These are phyloP conservation scores for Montipora cactus DNA, from an alignment of 64 coral and sea anemone species.

Conservation along the genomic window DNA sequence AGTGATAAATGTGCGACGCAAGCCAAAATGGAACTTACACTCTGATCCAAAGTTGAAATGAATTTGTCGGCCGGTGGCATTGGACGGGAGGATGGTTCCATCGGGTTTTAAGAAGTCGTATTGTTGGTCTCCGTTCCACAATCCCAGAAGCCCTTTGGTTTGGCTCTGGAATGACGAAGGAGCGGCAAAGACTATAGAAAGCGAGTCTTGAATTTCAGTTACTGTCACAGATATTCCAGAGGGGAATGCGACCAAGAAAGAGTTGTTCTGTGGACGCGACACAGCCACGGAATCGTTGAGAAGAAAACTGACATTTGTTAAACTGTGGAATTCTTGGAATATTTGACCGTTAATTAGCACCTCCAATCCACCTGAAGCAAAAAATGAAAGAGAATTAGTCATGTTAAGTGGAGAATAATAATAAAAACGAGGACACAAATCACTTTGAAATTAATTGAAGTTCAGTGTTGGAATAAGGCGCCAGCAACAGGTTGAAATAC, in stretches of 20 bases:
- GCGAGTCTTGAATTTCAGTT: slow-evolving; percentile 33
- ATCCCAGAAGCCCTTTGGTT: slow-evolving; percentile 69
- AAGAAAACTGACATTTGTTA: background rate
- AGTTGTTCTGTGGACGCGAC: slow-evolving; percentile 26
- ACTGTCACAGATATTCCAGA: slow-evolving; percentile 69
- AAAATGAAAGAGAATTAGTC: background rate
- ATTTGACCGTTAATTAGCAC: slow-evolving; percentile 29
- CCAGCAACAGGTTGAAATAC: no score
- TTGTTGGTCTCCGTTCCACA: slow-evolving; percentile 44
- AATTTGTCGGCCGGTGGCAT: slow-evolving; percentile 46
- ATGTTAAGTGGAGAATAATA: background rate
- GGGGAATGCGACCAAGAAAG: slow-evolving; percentile 21
- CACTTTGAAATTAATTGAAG: no score
- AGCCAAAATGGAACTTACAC: slow-evolving; percentile 38
- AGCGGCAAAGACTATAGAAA: slow-evolving; percentile 47
- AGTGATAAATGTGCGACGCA: no score
- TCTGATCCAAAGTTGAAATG: slow-evolving; percentile 71
- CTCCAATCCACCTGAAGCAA: slow-evolving; percentile 15
- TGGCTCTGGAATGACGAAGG: slow-evolving; percentile 13
- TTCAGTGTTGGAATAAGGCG: no score
- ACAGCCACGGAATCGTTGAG: slow-evolving; percentile 38
- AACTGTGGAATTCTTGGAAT: background rate
- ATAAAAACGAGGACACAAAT: no score
- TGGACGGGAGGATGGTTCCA: slow-evolving; percentile 33
- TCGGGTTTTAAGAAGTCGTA: slow-evolving; percentile 66